phyloP scores from a whole-genome alignment of 1,140 invertebrate genomes.

The Drosophila melanica region DNA sequence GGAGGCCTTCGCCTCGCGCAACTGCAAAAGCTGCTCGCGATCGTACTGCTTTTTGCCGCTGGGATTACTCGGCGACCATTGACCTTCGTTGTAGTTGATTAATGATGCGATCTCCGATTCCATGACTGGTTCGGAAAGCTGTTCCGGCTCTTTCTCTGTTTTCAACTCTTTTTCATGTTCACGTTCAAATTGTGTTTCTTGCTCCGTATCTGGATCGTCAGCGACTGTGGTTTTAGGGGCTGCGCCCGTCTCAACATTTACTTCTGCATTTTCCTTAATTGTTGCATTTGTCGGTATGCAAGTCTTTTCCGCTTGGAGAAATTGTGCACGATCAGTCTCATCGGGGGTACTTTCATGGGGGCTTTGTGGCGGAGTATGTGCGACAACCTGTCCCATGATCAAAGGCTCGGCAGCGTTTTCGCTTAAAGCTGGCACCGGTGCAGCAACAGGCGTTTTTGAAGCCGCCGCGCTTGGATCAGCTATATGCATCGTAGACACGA shows the following conservation, averaged over 20 bases:
- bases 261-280: constrained; percentile 14
- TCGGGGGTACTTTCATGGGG: constrained; percentile 30
- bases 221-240: neutral
- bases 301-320: constrained; percentile 15
- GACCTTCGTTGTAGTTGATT: constrained; percentile 87
- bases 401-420: neutral
- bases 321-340: constrained; percentile 51
- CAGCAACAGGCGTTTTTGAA: neutral
- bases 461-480: neutral
- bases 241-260: neutral
- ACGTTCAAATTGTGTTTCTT: neutral
- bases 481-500: constrained; percentile 7
- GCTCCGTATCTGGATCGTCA: neutral
- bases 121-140: neutral
- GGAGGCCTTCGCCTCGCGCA: constrained; percentile 90
- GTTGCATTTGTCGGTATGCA: neutral
- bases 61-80: constrained; percentile 93
- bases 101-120: constrained; percentile 24
- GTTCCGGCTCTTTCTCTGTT: neutral
- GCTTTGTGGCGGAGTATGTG: neutral
- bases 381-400: neutral
- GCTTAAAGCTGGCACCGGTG: neutral
- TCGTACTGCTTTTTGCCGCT: constrained; percentile 93
- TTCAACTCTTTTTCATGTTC: neutral
- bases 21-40: constrained; percentile 89